phyloP scores from a whole-genome alignment of 53 echinoderm and acorn worm genomes.

The Temnopleurus reevesii region DNA sequence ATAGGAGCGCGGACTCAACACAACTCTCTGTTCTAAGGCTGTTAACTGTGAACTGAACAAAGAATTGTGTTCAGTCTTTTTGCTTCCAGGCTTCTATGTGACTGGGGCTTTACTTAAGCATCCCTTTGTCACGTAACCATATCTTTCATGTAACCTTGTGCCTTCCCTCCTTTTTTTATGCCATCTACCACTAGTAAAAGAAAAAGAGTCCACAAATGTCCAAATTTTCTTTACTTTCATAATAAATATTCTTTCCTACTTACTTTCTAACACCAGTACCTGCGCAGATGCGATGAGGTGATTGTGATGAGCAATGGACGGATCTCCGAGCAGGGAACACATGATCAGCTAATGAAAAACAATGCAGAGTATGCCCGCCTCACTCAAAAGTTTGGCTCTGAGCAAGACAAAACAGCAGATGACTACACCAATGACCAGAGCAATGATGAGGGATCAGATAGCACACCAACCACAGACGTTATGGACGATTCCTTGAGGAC shows the following conservation, averaged over 20 bases:
- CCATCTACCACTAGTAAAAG: too few relatives aligned
- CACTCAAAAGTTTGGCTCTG: constrained; percentile 58
- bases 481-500: background rate
- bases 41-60: too few relatives aligned
- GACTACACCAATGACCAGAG: constrained; percentile 13
- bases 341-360: constrained; percentile 62
- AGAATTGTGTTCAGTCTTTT: too few relatives aligned
- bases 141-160: too few relatives aligned
- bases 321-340: constrained; percentile 61
- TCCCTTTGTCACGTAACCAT: too few relatives aligned
- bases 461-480: background rate
- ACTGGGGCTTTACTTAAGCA: too few relatives aligned
- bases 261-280: background rate
- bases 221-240: too few relatives aligned
- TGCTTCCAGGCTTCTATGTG: too few relatives aligned
- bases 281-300: constrained; percentile 62
- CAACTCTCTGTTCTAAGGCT: too few relatives aligned
- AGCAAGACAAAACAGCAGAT: constrained; percentile 55
- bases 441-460: background rate
- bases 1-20: too few relatives aligned
- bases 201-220: too few relatives aligned
- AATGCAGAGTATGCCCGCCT: constrained; percentile 61
- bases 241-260: background rate
- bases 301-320: constrained; percentile 66
- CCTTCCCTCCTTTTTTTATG: too few relatives aligned